phyloP scores from a whole-genome alignment of 1,140 invertebrate genomes.

The Brachionus calyciflorus region DNA sequence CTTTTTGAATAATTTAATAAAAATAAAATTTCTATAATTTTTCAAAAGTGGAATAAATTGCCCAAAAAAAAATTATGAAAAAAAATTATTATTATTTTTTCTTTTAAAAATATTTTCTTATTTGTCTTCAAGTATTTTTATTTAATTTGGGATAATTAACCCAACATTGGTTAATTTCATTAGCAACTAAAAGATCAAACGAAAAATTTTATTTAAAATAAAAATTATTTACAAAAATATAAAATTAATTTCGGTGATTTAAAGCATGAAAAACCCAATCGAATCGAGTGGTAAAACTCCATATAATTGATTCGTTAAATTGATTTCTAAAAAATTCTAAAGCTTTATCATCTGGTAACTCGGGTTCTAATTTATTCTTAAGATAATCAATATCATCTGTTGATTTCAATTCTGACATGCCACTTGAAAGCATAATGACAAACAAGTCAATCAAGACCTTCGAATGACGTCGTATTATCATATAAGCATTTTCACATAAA shows the following conservation, averaged over 20 bases:
- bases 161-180: too few species aligned
- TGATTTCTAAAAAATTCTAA: constrained; percentile 80
- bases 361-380: constrained; percentile 81
- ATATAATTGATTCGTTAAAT: constrained; percentile 82
- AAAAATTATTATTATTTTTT: too few species aligned
- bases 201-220: not conserved
- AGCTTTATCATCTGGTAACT: constrained; percentile 72
- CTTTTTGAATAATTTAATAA: too few species aligned
- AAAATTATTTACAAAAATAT: not conserved
- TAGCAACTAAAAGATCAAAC: too few species aligned
- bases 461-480: constrained; percentile 84
- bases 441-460: constrained; percentile 90
- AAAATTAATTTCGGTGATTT: not conserved
- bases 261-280: constrained; percentile 79
- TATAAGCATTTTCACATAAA: constrained; percentile 81
- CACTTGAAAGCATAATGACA: constrained; percentile 97
- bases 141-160: too few species aligned
- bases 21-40: too few species aligned
- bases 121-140: too few species aligned
- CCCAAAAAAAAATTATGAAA: too few species aligned
- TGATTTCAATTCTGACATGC: constrained; percentile 81
- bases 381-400: constrained; percentile 88
- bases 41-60: too few species aligned
- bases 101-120: too few species aligned
- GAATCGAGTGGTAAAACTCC: constrained; percentile 90